These are phyloP conservation scores for Meriones psammophilus DNA, from an alignment of 2,797 vertebrate species.

Conservation along the genomic window DNA sequence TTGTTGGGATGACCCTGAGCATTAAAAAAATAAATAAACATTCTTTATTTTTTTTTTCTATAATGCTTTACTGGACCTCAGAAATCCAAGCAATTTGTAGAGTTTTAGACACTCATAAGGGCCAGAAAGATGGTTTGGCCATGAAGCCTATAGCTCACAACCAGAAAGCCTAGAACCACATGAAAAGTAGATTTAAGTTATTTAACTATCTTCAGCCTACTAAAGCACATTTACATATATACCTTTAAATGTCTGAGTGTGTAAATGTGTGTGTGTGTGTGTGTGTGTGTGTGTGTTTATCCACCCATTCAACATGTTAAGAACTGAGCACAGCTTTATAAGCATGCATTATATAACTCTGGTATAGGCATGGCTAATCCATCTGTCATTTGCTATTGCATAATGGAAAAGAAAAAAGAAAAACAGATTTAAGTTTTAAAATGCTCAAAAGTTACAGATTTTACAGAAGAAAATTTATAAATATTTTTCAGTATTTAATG, in stretches of 20 bases:
- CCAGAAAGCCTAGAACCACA: neutral
- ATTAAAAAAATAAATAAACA: no score
- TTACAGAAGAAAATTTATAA: slow-evolving; percentile 40
- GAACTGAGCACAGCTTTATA: neutral
- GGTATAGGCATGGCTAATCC: neutral
- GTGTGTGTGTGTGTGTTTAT: neutral
- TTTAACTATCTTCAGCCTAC: slow-evolving; percentile 11
- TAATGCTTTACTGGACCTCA: neutral
- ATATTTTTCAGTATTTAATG: slow-evolving; percentile 47
- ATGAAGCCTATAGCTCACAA: neutral
- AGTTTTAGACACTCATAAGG: slow-evolving; percentile 7
- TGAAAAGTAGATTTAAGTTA: neutral
- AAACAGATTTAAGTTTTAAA: neutral
- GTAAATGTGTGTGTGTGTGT: no score
- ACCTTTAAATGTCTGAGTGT: neutral
- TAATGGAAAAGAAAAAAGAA: slow-evolving; percentile 19
- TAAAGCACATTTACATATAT: slow-evolving; percentile 19
- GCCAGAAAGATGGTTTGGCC: no score
- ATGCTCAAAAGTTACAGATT: slow-evolving; percentile 28
- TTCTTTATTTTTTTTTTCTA: slow-evolving; percentile 5
- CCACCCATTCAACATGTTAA: neutral
- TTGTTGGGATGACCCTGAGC: neutral
- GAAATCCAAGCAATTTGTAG: slow-evolving; percentile 12
- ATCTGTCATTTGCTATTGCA: neutral
- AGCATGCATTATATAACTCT: neutral